A percentile compares a stretch with the other conserved stretches of the same genome.
Evolutionary conservation across 2,797 vertebrate species (phyloP).

Genomic region (Lepus townsendii): DNA sequence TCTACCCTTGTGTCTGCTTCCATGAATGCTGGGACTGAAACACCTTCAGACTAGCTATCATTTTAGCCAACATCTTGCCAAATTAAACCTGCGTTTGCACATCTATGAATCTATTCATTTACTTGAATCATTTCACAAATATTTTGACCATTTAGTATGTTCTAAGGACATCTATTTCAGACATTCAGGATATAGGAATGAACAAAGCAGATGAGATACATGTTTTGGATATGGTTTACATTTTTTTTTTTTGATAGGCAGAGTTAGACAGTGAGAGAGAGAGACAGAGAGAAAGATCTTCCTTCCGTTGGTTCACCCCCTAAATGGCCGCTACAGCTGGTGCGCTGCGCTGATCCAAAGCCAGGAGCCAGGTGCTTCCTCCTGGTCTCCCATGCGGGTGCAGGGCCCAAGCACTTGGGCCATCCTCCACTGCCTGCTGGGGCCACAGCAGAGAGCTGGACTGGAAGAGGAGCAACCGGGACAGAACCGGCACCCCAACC

Average conservation of each 20-base stretch:
- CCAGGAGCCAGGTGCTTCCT: too few species aligned
- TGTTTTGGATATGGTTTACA: neutral
- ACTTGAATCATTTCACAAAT: slow-evolving; percentile 28
- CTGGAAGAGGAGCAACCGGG: too few species aligned
- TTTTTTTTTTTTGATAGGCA: too few species aligned
- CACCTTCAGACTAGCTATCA: neutral
- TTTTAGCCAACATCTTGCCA: neutral
- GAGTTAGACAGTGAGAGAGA: too few species aligned
- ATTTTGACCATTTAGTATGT: slow-evolving; percentile 16
- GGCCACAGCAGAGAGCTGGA: too few species aligned
- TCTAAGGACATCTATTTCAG: neutral
- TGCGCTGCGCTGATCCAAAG: too few species aligned
- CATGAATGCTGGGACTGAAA: neutral
- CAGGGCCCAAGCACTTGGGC: too few species aligned
- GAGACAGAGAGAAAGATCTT: too few species aligned
- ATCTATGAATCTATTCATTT: neutral
- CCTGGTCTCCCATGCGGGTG: too few species aligned
- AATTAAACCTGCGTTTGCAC: neutral
- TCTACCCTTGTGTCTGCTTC: neutral
- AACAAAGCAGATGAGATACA: neutral
- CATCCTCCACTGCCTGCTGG: neutral
- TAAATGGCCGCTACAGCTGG: too few species aligned
- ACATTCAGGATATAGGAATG: neutral
- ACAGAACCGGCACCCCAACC: too few species aligned
- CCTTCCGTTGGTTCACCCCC: too few species aligned